Percentiles rank a stretch among this genome's conserved stretches.
These are phyloP conservation scores for Heliconius hewitsoni DNA, from an alignment of 1,140 invertebrate genomes.

Conservation along the genomic window DNA sequence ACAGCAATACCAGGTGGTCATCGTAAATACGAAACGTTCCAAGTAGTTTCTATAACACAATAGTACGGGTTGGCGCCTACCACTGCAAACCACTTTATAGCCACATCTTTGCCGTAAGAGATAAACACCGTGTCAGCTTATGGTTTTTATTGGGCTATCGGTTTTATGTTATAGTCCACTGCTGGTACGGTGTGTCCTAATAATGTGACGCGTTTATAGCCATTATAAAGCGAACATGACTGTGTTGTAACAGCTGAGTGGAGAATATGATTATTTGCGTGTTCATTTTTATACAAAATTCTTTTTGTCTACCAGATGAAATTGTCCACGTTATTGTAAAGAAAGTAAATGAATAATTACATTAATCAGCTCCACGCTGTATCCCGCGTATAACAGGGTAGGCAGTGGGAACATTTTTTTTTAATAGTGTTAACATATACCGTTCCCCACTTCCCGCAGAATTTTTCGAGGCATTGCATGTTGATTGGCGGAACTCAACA, in stretches of 20 bases:
- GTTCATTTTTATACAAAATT: not conserved
- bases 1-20: not conserved
- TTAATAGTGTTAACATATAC: too few species aligned
- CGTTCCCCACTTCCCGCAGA: too few species aligned
- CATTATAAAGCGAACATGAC: slow-evolving; percentile 4
- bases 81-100: slow-evolving; percentile 40
- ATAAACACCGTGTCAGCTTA: slow-evolving; percentile 44
- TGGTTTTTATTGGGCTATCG: slow-evolving; percentile 46
- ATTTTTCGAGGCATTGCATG: too few species aligned
- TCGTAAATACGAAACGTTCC: slow-evolving; percentile 13
- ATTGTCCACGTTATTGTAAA: not conserved
- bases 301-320: not conserved
- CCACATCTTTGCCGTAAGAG: slow-evolving; percentile 43
- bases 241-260: not conserved
- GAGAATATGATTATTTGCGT: not conserved
- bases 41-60: slow-evolving; percentile 13
- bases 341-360: too few species aligned
- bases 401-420: too few species aligned
- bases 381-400: too few species aligned
- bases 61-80: slow-evolving; percentile 37
- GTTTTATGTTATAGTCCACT: slow-evolving; percentile 36
- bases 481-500: too few species aligned
- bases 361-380: too few species aligned
- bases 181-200: slow-evolving; percentile 27
- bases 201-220: slow-evolving; percentile 29